Conservation (phyloP, 2,797 vertebrate genomes). For the Epinephelus coioides region DNA sequence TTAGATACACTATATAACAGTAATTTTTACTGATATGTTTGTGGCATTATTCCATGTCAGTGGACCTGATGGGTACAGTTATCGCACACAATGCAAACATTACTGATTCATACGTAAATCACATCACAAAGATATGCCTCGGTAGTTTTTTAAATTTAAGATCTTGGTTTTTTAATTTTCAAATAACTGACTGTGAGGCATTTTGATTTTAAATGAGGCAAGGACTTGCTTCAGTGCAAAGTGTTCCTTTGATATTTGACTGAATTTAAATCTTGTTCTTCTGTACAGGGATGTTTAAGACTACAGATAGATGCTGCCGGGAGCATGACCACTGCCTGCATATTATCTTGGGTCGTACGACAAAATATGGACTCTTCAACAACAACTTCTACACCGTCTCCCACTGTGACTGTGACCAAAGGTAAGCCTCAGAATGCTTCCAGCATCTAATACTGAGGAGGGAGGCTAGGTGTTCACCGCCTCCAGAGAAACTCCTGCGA, state of each 20-base stretch:
- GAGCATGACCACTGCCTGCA: constrained; percentile 91
- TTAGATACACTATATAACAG: neutral
- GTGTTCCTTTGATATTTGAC: neutral
- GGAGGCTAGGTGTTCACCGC: constrained; percentile 21
- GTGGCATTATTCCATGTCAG: neutral
- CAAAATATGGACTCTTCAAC: constrained; percentile 91
- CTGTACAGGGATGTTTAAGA: constrained; percentile 83
- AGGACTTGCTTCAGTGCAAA: neutral
- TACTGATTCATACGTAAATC: neutral
- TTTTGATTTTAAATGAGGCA: constrained; percentile 12
- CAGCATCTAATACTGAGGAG: neutral
- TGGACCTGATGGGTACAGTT: neutral
- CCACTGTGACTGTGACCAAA: constrained; percentile 91
- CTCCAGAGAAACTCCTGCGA: constrained; percentile 32
- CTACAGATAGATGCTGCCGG: constrained; percentile 90
- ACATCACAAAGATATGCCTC: neutral
- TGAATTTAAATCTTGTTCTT: constrained; percentile 19
- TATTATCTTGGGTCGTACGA: constrained; percentile 85
- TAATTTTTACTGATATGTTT: neutral
- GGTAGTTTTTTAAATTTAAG: neutral
- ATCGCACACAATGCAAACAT: neutral
- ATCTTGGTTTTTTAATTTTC: constrained; percentile 10
- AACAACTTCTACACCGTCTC: constrained; percentile 89
- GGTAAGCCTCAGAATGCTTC: constrained; percentile 66
- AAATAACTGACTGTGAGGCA: constrained; percentile 11